Conservation (phyloP, 2,113 vertebrate genomes). For the Axis porcinus region DNA sequence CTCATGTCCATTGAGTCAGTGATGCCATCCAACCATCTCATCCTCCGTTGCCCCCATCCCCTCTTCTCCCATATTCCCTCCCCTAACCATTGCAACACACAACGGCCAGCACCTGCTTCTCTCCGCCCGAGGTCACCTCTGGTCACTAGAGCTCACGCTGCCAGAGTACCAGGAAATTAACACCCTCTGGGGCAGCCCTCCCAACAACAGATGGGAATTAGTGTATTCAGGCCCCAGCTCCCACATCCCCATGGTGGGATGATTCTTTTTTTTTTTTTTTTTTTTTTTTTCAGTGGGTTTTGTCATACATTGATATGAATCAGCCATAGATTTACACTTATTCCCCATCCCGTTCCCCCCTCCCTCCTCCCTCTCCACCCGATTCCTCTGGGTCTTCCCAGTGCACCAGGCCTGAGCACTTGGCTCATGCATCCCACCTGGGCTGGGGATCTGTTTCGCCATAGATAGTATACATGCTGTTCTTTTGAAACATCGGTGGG, state of each 20-base stretch:
- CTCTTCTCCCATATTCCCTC: rapidly evolving
- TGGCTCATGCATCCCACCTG: too few relatives aligned
- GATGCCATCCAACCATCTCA: not conserved
- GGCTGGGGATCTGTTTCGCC: too few relatives aligned
- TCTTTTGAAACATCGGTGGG: too few relatives aligned
- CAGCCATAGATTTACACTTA: too few relatives aligned
- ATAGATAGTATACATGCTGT: too few relatives aligned
- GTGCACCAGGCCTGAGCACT: too few relatives aligned
- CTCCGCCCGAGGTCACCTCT: not conserved
- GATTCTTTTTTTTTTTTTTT: too few relatives aligned
- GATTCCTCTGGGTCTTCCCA: too few relatives aligned
- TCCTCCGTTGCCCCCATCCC: not conserved
- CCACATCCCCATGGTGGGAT: not conserved
- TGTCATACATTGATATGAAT: too few relatives aligned
- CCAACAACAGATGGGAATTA: not conserved
- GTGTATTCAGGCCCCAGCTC: not conserved
- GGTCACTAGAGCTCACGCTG: not conserved
- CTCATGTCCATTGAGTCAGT: not conserved
- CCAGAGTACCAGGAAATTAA: not conserved
- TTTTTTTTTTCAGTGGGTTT: too few relatives aligned
- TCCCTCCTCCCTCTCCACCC: too few relatives aligned
- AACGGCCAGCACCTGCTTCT: not conserved
- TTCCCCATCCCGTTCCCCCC: too few relatives aligned
- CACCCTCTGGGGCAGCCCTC: not conserved
- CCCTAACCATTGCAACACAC: not conserved